Evolutionary conservation across 2,888 invertebrate species (phyloP).

Genomic region (Cephus rjabovi): DNA sequence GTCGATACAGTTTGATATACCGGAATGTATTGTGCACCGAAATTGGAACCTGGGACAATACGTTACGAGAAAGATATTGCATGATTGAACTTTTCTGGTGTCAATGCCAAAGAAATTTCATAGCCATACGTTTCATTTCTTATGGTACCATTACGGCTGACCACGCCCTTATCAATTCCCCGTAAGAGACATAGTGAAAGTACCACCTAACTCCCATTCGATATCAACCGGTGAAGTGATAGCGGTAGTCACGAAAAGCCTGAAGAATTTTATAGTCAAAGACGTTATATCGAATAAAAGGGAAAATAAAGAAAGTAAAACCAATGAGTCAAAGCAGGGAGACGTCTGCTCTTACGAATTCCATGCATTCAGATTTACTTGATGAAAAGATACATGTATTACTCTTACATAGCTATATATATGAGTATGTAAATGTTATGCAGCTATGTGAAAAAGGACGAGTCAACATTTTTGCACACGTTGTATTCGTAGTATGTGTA

Average conservation of each 20-base stretch:
- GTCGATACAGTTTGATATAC: neutral
- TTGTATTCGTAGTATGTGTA: neutral
- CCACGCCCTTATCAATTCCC: neutral
- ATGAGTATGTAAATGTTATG: conserved; percentile 22
- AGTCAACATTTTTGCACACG: neutral
- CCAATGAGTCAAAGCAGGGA: neutral
- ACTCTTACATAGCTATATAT: neutral
- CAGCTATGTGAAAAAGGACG: conserved; percentile 16
- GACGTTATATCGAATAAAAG: neutral
- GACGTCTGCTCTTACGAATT: neutral
- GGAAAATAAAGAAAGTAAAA: neutral
- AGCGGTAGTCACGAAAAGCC: neutral
- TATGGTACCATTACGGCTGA: neutral
- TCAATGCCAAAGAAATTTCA: neutral
- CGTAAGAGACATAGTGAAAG: neutral
- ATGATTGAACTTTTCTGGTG: neutral
- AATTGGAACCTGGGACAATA: neutral
- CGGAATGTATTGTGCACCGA: neutral
- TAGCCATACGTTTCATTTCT: neutral
- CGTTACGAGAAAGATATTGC: neutral
- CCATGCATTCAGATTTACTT: neutral
- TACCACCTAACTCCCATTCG: neutral
- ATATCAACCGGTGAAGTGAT: neutral
- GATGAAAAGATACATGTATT: neutral
- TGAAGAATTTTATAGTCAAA: neutral